Evolutionary conservation across 2,113 vertebrate species (phyloP), one percentile per base, ranked within the genome.

Genomic region (Cyanocitta stelleri): DNA sequence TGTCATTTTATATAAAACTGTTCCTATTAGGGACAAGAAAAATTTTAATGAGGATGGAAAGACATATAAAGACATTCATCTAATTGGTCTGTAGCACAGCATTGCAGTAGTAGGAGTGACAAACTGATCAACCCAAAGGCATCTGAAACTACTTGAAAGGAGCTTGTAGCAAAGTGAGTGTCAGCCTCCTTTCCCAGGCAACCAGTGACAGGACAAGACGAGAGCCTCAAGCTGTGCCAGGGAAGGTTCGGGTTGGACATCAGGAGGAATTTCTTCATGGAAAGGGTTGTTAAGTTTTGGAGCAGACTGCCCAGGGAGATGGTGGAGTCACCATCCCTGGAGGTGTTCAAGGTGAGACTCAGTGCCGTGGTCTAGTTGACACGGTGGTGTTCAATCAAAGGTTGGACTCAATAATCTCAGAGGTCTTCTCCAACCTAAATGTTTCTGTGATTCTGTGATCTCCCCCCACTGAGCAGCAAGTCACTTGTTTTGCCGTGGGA

Each of bases 191-290:
- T 69, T 77, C 72, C 56, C 43, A 56, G 54, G 49, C 18, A 63
- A 29, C 15, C 37, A 43, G 21, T 9, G 27, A 19, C 30, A 49
- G 71, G 21, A 63, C 52, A 76, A 49, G 56, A 20, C 22, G 35
- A 84, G 26, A 77, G 26, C 18, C 18, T 63, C 64, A 56, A 48
- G 41, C 41, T 68, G 24, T 46, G 10, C 41, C 21, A 69, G 18
- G 10, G 27, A 35, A 77, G 10, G n/a, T 56, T 43, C 1, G 0
- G 1, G 12, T 3, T 62, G 35, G 32, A 24, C 13, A 71, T 77
- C 32, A 71, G 19, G 27, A 71, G 16, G 56, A 56, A 56, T 56
- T 71, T 29, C 35, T 84, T 63, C 13, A 37, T 27, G 16, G 43
- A 71, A 84, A 84, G 22, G 22, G 10, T 37, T 63, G 30, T 43